Percentiles rank a stretch among this genome's conserved stretches.
phyloP scores from a whole-genome alignment of 2,888 invertebrate genomes.

The Amorpha juglandis region DNA sequence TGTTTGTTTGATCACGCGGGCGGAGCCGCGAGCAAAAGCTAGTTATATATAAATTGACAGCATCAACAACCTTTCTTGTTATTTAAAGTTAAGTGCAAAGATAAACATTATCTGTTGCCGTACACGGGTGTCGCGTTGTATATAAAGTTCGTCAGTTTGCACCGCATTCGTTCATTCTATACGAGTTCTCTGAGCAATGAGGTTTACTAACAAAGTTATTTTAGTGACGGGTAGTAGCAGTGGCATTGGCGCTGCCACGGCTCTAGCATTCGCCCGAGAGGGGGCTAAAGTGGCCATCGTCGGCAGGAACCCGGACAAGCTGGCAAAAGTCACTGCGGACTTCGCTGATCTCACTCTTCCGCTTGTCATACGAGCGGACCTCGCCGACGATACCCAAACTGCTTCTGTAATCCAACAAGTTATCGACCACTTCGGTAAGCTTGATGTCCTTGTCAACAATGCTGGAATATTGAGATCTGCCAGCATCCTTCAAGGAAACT shows the following conservation, averaged over 20 bases:
- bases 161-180: not conserved
- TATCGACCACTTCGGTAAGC: constrained; percentile 41
- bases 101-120: not conserved
- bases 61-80: too few relatives aligned
- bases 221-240: constrained; percentile 52
- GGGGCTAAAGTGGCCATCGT: constrained; percentile 48
- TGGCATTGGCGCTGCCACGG: constrained; percentile 51
- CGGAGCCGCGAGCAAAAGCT: too few relatives aligned
- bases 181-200: constrained; percentile 39
- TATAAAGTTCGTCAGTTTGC: not conserved
- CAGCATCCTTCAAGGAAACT: constrained; percentile 36
- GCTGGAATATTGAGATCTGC: constrained; percentile 41
- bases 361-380: constrained; percentile 41
- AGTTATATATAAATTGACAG: too few relatives aligned
- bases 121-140: too few relatives aligned
- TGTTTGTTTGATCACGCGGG: too few relatives aligned
- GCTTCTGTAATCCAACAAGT: constrained; percentile 39
- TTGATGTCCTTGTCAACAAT: constrained; percentile 52
- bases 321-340: constrained; percentile 36
- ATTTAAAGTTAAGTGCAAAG: not conserved
- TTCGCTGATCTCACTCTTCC: constrained; percentile 31
- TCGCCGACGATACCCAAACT: constrained; percentile 36
- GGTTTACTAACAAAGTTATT: constrained; percentile 48
- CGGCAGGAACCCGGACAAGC: constrained; percentile 44
- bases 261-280: constrained; percentile 44